Evolutionary conservation across 2,797 vertebrate species (phyloP).

Genomic region (Gephyroberyx darwinii): DNA sequence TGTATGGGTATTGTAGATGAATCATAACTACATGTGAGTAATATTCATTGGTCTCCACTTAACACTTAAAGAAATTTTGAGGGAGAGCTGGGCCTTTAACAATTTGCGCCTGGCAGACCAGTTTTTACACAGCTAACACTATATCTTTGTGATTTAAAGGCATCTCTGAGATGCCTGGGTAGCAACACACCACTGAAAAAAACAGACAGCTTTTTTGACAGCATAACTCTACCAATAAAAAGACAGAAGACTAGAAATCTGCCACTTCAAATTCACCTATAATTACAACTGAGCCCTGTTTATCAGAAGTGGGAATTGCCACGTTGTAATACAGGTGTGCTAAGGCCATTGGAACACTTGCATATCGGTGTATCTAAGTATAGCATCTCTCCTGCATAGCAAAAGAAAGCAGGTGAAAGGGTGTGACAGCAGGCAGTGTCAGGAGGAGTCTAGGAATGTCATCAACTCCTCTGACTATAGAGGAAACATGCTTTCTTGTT

Average conservation of each 20-base stretch:
- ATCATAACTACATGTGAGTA: background rate
- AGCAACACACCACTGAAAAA: background rate
- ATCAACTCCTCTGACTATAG: conserved; percentile 17
- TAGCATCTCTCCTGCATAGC: background rate
- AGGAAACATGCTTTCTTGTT: too few relatives aligned
- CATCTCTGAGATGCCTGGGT: background rate
- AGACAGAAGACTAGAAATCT: too few relatives aligned
- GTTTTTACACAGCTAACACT: background rate
- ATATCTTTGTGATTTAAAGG: background rate
- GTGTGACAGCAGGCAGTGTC: conserved; percentile 31
- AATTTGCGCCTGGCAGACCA: too few relatives aligned
- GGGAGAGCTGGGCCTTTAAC: too few relatives aligned
- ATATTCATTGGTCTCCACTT: background rate
- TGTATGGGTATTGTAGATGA: background rate
- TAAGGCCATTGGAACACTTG: conserved; percentile 1
- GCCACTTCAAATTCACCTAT: background rate
- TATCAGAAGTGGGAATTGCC: background rate
- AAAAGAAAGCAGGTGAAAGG: conserved; percentile 33
- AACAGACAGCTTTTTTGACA: background rate
- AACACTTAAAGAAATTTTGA: too few relatives aligned
- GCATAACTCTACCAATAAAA: background rate
- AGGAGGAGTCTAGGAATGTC: conserved; percentile 37
- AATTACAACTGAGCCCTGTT: background rate
- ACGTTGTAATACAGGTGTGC: background rate
- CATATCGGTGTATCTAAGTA: background rate